These are phyloP conservation scores for Triplophysa tibetana DNA, from an alignment of 2,113 vertebrate species.

Conservation along the genomic window DNA sequence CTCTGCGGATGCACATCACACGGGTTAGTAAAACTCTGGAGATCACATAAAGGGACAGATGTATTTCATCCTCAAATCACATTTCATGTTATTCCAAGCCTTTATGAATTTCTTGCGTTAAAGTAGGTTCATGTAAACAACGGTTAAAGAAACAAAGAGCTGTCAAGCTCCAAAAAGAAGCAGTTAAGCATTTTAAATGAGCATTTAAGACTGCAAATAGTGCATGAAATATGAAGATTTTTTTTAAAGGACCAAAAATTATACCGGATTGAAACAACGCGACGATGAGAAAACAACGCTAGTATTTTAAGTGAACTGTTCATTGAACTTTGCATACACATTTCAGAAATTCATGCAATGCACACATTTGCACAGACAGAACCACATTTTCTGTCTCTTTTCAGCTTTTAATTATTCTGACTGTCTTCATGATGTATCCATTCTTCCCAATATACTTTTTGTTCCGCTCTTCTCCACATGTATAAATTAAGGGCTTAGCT, in stretches of 20 bases:
- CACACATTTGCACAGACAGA: neutral
- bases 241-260: too few species aligned
- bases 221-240: too few species aligned
- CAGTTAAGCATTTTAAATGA: too few species aligned
- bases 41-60: neutral
- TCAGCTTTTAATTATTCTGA: neutral
- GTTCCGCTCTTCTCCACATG: neutral
- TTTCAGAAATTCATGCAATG: neutral
- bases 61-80: neutral
- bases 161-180: too few species aligned
- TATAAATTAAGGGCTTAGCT: conserved; percentile 22
- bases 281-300: neutral
- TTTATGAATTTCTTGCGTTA: neutral
- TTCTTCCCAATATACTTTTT: neutral
- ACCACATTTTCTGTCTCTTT: neutral
- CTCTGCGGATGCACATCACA: conserved; percentile 73
- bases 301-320: neutral
- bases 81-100: neutral
- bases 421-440: neutral
- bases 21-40: conserved; percentile 70
- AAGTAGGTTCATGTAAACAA: too few species aligned
- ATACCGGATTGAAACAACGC: neutral
- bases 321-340: neutral
- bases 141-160: too few species aligned
- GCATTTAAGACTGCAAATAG: too few species aligned